Evolutionary conservation across 2,888 invertebrate species (phyloP), one percentile per base, ranked within the genome.

Genomic region (Perizoma flavofasciatum): DNA sequence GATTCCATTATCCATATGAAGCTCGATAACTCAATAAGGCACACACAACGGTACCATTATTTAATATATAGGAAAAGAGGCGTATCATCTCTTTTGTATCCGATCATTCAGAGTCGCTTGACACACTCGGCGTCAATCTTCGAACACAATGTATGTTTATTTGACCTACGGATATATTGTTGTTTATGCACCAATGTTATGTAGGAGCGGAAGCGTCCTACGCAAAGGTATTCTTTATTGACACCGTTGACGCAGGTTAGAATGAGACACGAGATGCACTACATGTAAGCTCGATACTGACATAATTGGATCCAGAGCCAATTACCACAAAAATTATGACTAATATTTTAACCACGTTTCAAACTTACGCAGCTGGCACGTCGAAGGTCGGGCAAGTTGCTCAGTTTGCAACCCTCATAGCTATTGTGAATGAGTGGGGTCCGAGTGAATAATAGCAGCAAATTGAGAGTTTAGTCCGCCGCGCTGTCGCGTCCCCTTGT

Each of bases 391-490:
- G 46, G 49, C 44, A 58, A 63, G 62, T 72, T 74, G 70, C 61
- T 64, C 59, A 47, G 57, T 43, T 61, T 52, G 53, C 58, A 66
- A 64, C 71, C 69, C 71, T 69, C 68, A 33, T 67, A 54, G 66
- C 70, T 70, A 72, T 73, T 73, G 73, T 75, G 63, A 61, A 62
- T 57, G 67, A 70, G 71, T 72, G 77, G 83, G 86, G 79, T 73
- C 73, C 70, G 68, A 78, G 74, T 76, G 75, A 86, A 82, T 83
- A 85, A 83, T 79, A 83, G 59, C 63, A 63, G 59, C 59, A 65
- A 66, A 81, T 79, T 75, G 73, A 69, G 75, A 74, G 69, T 66
- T 61, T 54, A 41, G 50, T 10, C 53, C 33, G 60, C 8, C 40
- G 9, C 43, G 7, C 2, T 11, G 43, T 43, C 22, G 8, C 61